Percentiles rank a stretch among this genome's conserved stretches.
phyloP scores from a whole-genome alignment of 2,113 vertebrate species.

The Baryphthengus martii region DNA sequence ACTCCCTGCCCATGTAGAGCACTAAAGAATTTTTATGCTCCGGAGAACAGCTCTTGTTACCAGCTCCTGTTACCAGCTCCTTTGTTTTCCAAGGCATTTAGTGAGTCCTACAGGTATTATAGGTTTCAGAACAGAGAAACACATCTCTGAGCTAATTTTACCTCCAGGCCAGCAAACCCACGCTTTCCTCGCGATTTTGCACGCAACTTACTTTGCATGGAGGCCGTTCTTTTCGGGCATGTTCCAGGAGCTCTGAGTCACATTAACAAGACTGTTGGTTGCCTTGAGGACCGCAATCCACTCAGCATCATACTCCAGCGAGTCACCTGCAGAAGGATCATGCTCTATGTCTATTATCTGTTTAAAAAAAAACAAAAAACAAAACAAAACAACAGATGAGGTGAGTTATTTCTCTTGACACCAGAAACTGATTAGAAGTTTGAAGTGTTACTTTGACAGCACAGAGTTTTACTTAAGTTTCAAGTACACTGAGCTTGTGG shows the following conservation, averaged over 20 bases:
- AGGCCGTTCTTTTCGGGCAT: slow-evolving; percentile 92
- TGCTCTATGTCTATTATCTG: slow-evolving; percentile 88
- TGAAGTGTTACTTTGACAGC: neutral
- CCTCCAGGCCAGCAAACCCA: neutral
- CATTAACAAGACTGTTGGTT: slow-evolving; percentile 84
- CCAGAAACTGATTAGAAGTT: neutral
- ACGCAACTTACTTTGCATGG: slow-evolving; percentile 76
- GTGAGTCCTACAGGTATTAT: neutral
- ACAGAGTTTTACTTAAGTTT: neutral
- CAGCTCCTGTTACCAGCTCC: neutral
- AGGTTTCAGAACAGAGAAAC: neutral
- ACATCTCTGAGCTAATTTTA: neutral
- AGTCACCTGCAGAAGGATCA: slow-evolving; percentile 80
- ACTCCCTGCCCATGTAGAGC: neutral
- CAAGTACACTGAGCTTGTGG: neutral
- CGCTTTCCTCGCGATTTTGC: neutral
- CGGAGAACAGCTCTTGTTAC: neutral
- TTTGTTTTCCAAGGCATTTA: neutral
- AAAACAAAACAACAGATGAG: neutral
- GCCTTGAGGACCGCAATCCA: slow-evolving; percentile 92
- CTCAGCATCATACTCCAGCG: slow-evolving; percentile 90
- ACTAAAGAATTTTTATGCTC: neutral
- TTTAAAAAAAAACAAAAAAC: neutral
- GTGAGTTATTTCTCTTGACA: neutral
- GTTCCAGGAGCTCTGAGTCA: slow-evolving; percentile 81